phyloP scores from a whole-genome alignment of 2,797 vertebrate genomes.

The Varecia variegata region DNA sequence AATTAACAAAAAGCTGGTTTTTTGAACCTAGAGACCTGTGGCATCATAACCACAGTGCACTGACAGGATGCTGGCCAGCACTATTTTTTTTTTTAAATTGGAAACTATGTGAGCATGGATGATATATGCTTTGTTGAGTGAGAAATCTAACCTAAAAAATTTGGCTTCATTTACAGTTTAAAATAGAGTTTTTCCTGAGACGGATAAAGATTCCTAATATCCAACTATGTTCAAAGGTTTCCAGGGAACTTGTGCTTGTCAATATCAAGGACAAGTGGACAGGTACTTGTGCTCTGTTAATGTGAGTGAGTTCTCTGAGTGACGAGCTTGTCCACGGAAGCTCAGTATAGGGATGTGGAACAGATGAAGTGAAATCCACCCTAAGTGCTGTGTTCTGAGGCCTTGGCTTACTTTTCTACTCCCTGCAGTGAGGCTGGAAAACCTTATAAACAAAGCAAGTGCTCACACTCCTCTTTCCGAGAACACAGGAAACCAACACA shows the following conservation, averaged over 20 bases:
- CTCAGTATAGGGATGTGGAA: fast-evolving
- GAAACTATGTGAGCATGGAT: not conserved
- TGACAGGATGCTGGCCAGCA: not conserved
- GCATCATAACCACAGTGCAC: no score
- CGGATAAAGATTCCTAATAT: slow-evolving; percentile 28
- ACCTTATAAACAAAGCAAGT: not conserved
- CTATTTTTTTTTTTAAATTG: not conserved
- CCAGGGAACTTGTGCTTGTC: slow-evolving; percentile 32
- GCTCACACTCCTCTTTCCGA: not conserved
- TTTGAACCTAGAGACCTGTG: not conserved
- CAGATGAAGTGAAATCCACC: fast-evolving
- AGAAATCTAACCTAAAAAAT: slow-evolving; percentile 27
- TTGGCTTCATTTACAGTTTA: slow-evolving; percentile 28
- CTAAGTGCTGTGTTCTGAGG: fast-evolving
- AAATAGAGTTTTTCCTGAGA: slow-evolving; percentile 63
- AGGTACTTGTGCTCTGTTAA: not conserved
- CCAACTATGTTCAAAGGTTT: slow-evolving; percentile 40
- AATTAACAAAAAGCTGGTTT: not conserved
- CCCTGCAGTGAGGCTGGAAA: not conserved
- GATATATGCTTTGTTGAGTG: not conserved
- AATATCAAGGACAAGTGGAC: slow-evolving; percentile 54
- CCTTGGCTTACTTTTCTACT: not conserved
- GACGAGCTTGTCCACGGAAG: not conserved
- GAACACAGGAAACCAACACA: not conserved
- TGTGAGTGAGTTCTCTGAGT: not conserved